These are phyloP conservation scores for Mycogona germanica DNA, from an alignment of 2,888 invertebrate species.

Conservation along the genomic window DNA sequence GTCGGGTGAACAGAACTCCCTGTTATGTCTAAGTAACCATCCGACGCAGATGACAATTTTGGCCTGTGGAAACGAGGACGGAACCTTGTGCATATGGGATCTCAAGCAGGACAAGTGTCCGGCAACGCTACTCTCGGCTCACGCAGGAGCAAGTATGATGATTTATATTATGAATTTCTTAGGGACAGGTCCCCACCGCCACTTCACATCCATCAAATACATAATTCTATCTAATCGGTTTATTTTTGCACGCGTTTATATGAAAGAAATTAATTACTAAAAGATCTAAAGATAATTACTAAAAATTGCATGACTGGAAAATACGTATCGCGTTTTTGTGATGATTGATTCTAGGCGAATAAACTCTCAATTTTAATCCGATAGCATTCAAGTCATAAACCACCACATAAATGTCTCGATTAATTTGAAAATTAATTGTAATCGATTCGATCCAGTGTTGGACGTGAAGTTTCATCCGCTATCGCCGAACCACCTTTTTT, in stretches of 20 bases:
- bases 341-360: too few relatives aligned
- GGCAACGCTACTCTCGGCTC: slow-evolving; percentile 61
- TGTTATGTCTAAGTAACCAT: slow-evolving; percentile 57
- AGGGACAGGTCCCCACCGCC: too few relatives aligned
- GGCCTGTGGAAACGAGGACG: slow-evolving; percentile 75
- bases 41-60: slow-evolving; percentile 78
- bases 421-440: not conserved
- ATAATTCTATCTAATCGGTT: not conserved
- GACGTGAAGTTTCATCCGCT: slow-evolving; percentile 79
- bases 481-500: slow-evolving; percentile 69
- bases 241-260: too few relatives aligned
- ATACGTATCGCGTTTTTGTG: too few relatives aligned
- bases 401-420: not conserved
- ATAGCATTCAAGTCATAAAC: too few relatives aligned
- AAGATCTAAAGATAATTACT: too few relatives aligned
- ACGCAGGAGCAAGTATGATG: slow-evolving; percentile 40
- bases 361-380: too few relatives aligned
- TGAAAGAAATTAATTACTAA: too few relatives aligned
- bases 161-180: too few relatives aligned
- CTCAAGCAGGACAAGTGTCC: slow-evolving; percentile 70
- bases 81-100: slow-evolving; percentile 81
- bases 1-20: slow-evolving; percentile 3
- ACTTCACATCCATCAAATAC: not conserved
- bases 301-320: too few relatives aligned
- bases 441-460: slow-evolving; percentile 43